Percentiles rank a stretch among this genome's conserved stretches.
These are phyloP conservation scores for Bombyx mori DNA, from an alignment of 1,140 invertebrate species.

Conservation along the genomic window ASM3026992v2 NC_085111.1:11660501-11661000, in stretches of 20 bases:
- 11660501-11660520: conserved; percentile 23
- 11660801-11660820: conserved; percentile 31
- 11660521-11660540: conserved; percentile 29
- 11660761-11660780: conserved; percentile 55
- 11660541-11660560: conserved; percentile 40
- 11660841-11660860: conserved; percentile 7
- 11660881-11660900: conserved; percentile 1
- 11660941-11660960: too few relatives aligned
- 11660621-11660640: conserved; percentile 52
- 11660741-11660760: conserved; percentile 47
- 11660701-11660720: conserved; percentile 50
- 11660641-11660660: conserved; percentile 39
- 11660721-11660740: conserved; percentile 54
- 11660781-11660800: conserved; percentile 28
- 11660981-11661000: too few relatives aligned
- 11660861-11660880: too few relatives aligned
- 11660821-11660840: conserved; percentile 12
- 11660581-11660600: conserved; percentile 58
- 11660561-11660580: conserved; percentile 58
- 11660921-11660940: not conserved
- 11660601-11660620: conserved; percentile 51
- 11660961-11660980: too few relatives aligned
- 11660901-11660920: not conserved
- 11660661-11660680: conserved; percentile 17
- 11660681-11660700: conserved; percentile 37